A percentile compares a stretch with the other conserved stretches of the same genome.
phyloP scores from a whole-genome alignment of 2,888 invertebrate species.

The Drosophila antonietae region DNA sequence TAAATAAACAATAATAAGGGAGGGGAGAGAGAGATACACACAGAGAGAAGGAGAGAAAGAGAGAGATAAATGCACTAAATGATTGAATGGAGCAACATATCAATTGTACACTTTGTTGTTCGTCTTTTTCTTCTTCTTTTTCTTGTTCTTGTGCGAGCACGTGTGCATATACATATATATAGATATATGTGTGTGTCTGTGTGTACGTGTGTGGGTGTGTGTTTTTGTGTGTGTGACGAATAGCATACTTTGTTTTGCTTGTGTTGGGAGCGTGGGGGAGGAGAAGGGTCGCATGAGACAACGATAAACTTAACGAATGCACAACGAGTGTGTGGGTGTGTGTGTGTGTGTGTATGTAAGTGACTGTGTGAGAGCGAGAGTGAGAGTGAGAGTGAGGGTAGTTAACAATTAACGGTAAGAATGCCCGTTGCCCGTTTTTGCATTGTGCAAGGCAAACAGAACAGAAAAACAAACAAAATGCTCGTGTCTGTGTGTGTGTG shows the following conservation, averaged over 20 bases:
- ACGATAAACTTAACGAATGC: slow-evolving; percentile 48
- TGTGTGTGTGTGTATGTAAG: too few species aligned
- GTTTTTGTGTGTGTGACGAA: slow-evolving; percentile 19
- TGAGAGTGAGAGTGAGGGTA: slow-evolving; percentile 2
- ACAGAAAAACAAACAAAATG: background rate
- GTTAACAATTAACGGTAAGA: slow-evolving; percentile 19
- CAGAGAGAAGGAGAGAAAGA: slow-evolving; percentile 66
- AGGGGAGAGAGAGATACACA: slow-evolving; percentile 63
- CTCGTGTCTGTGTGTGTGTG: background rate
- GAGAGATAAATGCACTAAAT: slow-evolving; percentile 77
- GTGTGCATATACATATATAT: slow-evolving; percentile 21
- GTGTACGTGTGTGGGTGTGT: background rate
- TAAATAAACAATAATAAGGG: slow-evolving; percentile 81
- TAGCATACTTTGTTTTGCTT: slow-evolving; percentile 30
- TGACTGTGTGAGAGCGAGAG: slow-evolving; percentile 1
- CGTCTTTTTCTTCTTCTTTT: slow-evolving; percentile 17
- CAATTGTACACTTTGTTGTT: slow-evolving; percentile 28
- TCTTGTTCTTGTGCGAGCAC: slow-evolving; percentile 24
- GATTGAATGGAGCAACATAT: slow-evolving; percentile 68
- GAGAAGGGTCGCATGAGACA: slow-evolving; percentile 25
- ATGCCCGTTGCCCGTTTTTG: slow-evolving; percentile 35
- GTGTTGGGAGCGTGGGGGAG: background rate
- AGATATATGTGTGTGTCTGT: background rate
- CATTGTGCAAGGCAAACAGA: slow-evolving; percentile 33
- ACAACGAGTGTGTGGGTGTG: slow-evolving; percentile 33